Percentiles rank a stretch among this genome's conserved stretches.
These are phyloP conservation scores for Drosophila kanapiae DNA, from an alignment of 1,140 invertebrate species.

Conservation along the genomic window DNA sequence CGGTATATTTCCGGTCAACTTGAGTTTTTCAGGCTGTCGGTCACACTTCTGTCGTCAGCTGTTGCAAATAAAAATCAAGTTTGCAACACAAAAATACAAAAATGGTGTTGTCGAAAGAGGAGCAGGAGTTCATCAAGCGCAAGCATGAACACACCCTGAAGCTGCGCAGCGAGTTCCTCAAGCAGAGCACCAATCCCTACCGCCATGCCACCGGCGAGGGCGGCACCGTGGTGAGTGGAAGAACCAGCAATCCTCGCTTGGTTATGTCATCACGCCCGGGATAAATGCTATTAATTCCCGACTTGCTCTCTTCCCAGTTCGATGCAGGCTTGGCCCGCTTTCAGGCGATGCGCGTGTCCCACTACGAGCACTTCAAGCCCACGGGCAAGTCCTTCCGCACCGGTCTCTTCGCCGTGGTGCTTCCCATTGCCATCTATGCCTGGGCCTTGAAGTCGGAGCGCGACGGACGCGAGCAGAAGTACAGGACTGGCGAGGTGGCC, in stretches of 20 bases:
- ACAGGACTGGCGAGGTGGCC: slow-evolving; percentile 89
- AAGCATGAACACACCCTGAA: slow-evolving; percentile 80
- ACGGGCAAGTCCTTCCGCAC: slow-evolving; percentile 87
- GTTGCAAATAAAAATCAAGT: slow-evolving; percentile 39
- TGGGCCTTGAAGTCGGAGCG: slow-evolving; percentile 87
- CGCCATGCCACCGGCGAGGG: slow-evolving; percentile 86
- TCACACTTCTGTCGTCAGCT: slow-evolving; percentile 57
- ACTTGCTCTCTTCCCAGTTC: slow-evolving; percentile 87
- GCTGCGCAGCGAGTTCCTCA: slow-evolving; percentile 88
- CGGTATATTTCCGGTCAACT: slow-evolving; percentile 8
- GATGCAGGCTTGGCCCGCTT: slow-evolving; percentile 91
- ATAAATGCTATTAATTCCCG: slow-evolving; percentile 18
- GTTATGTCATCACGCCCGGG: slow-evolving; percentile 82
- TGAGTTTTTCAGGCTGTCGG: not conserved
- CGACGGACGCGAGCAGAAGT: slow-evolving; percentile 86
- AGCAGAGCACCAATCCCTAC: slow-evolving; percentile 89
- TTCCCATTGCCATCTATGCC: slow-evolving; percentile 87
- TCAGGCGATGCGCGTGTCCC: slow-evolving; percentile 88
- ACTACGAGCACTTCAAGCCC: slow-evolving; percentile 89
- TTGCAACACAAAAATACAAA: slow-evolving; percentile 43
- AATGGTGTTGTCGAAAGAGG: slow-evolving; percentile 63
- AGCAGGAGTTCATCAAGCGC: slow-evolving; percentile 66
- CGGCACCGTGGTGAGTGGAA: slow-evolving; percentile 87
- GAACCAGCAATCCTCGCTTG: slow-evolving; percentile 25
- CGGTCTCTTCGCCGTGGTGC: slow-evolving; percentile 86